Conservation (phyloP, 2,888 invertebrate species). For the Drosophila imparisetae region DNA sequence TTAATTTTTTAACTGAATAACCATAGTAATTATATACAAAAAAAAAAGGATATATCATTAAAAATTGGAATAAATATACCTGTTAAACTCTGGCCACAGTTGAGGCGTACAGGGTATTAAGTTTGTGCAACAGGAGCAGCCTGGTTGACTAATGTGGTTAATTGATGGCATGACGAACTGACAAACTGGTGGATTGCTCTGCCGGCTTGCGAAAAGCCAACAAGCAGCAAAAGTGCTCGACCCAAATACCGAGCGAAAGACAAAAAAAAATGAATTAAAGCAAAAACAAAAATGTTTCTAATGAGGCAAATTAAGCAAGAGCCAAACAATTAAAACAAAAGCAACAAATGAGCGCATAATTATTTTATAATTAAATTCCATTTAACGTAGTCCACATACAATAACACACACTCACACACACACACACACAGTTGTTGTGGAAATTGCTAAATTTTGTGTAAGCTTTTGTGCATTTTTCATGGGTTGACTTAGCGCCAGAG, state of each 20-base stretch:
- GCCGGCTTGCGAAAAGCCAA: conserved; percentile 34
- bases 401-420: conserved; percentile 20
- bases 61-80: neutral
- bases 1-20: neutral
- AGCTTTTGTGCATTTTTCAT: conserved; percentile 61
- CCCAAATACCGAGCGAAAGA: conserved; percentile 52
- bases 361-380: conserved; percentile 81
- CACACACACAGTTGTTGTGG: conserved; percentile 7
- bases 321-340: conserved; percentile 76
- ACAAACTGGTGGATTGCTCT: conserved; percentile 31
- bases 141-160: conserved; percentile 25
- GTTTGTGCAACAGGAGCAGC: conserved; percentile 15
- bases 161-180: conserved; percentile 47
- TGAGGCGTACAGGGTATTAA: conserved; percentile 13
- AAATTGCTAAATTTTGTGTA: conserved; percentile 49
- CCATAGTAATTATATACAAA: neutral
- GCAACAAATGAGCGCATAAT: conserved; percentile 77
- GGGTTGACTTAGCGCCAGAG: conserved; percentile 29
- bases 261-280: conserved; percentile 18
- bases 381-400: conserved; percentile 63
- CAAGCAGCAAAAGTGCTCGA: conserved; percentile 55
- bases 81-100: no score
- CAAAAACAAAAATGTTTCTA: conserved; percentile 61
- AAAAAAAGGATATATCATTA: neutral
- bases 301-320: conserved; percentile 77